Evolutionary conservation across 1,140 invertebrate species (phyloP), one percentile per base, ranked within the genome.

Genomic region (Stegodyphus mimosarum): DNA sequence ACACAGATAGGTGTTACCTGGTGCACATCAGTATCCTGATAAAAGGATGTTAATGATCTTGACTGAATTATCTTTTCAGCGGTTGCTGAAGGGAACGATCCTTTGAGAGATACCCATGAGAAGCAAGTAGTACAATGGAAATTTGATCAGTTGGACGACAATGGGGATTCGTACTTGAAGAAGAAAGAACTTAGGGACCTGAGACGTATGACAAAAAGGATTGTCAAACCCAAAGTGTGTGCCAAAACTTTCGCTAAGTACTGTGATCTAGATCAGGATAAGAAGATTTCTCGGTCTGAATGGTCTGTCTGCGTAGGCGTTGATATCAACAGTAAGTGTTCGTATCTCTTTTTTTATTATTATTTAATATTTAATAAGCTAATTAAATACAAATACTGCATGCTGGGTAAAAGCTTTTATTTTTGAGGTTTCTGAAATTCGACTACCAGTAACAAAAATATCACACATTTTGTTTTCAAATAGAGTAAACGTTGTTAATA

Each of bases 151-250:
- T 91, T 98, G 88, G 96, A 98, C 91, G 90, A 90, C 52, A 94
- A 98, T 90, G 92, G 91, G 13, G 95, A 97, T 90, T 92, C 93
- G 49, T 91, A 92, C 69, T 90, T 98, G 73, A 94, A 95, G 88
- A 93, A 93, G 87, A 92, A 92, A 55, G 97, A 98, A 90, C 95
- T 96, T 88, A 92, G 93, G 87, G 94, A 95, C 83, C 91, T 98
- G 6, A 93, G 94, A 79, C 92, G 94, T 86, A 92, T 97, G 50
- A 94, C 97, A 1, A 95, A 94, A 89, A 95, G 96, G 90, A 94
- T 95, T 48, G 95, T 98, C 18, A 94, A 95, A 88, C 97, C 97
- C 10, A 95, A 95, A 90, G 93, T 94, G 85, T 98, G 97, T 91
- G 95, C 96, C 75, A 94, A 95, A 87, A 94, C 93, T n/a, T 98